Evolutionary conservation across 1,140 invertebrate genomes (phyloP).

Genomic region (Ceratitis capitata): DNA sequence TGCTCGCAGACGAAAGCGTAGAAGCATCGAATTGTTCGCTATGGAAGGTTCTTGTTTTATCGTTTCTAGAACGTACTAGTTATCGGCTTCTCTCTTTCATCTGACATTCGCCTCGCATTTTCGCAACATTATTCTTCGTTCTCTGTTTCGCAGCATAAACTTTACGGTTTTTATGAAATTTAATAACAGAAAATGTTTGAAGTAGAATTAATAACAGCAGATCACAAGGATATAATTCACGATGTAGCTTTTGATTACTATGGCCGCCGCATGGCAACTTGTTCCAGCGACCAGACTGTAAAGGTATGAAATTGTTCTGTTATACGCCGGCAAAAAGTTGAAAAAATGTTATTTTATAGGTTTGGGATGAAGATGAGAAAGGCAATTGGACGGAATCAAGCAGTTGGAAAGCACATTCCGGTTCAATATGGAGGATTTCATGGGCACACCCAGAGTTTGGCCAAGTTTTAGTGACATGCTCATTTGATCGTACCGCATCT

Average conservation of each 20-base stretch:
- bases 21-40: too few species aligned
- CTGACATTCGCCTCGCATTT: too few species aligned
- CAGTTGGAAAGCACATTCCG: conserved; percentile 96
- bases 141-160: too few species aligned
- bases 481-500: conserved; percentile 95
- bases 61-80: too few species aligned
- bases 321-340: not conserved
- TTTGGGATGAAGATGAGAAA: conserved; percentile 92
- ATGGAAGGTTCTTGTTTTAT: too few species aligned
- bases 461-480: conserved; percentile 96
- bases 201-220: conserved; percentile 86
- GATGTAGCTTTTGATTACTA: conserved; percentile 98
- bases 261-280: conserved; percentile 95
- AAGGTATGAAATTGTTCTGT: conserved; percentile 76
- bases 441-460: conserved; percentile 99
- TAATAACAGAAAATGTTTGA: conserved; percentile 87
- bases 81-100: too few species aligned
- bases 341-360: conserved; percentile 67
- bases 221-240: conserved; percentile 97
- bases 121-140: too few species aligned
- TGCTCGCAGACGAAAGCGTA: too few species aligned
- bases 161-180: too few species aligned
- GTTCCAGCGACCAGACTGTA: conserved; percentile 96
- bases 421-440: conserved; percentile 97
- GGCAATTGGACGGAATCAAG: conserved; percentile 88